phyloP scores from a whole-genome alignment of 2,888 invertebrate species.

The Agrenia bidenticulata region DNA sequence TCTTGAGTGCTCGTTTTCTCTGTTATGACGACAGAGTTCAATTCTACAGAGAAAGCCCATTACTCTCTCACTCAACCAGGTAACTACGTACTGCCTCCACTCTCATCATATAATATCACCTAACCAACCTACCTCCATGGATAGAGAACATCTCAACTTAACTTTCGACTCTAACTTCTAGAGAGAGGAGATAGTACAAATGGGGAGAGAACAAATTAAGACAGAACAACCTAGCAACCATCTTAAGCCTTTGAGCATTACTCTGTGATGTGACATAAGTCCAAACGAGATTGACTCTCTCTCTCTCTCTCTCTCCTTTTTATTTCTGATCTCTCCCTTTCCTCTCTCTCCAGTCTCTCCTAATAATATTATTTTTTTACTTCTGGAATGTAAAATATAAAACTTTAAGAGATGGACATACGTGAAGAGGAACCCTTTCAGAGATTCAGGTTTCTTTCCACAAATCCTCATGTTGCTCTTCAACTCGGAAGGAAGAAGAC shows the following conservation, averaged over 20 bases:
- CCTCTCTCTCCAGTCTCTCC: neutral
- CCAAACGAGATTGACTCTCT: slow-evolving; percentile 12
- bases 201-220: slow-evolving; percentile 1
- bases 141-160: too few species aligned
- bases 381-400: too few species aligned
- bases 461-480: too few species aligned
- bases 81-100: neutral
- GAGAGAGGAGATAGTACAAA: neutral
- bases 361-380: too few species aligned
- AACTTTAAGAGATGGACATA: too few species aligned
- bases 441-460: too few species aligned
- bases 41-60: slow-evolving; percentile 19
- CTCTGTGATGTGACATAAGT: slow-evolving; percentile 17
- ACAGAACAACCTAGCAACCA: neutral
- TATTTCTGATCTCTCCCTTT: slow-evolving; percentile 1
- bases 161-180: neutral
- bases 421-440: too few species aligned
- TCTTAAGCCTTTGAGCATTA: slow-evolving; percentile 8
- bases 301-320: slow-evolving; percentile 1
- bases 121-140: too few species aligned
- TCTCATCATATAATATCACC: neutral
- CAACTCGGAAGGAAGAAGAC: too few species aligned
- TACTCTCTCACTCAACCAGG: slow-evolving; percentile 24
- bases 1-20: slow-evolving; percentile 18
- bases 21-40: slow-evolving; percentile 17